Percentiles rank a stretch among this genome's conserved stretches.
These are phyloP conservation scores for Palythoa heliodiscus DNA, from an alignment of 92 coral and sea anemone species.

Conservation along the genomic window DNA sequence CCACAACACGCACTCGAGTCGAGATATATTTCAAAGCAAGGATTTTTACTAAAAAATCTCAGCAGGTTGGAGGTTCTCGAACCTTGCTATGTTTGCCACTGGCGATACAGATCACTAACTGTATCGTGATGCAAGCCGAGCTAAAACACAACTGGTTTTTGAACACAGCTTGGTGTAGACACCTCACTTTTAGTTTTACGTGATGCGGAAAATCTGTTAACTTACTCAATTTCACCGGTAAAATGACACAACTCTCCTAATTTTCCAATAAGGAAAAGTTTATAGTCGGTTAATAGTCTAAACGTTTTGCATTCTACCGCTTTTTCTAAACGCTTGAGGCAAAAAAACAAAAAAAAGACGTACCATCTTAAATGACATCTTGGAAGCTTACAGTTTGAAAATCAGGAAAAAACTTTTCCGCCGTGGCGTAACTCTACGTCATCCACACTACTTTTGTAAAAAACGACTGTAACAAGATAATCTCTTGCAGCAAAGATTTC, in stretches of 20 bases:
- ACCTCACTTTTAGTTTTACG: background rate
- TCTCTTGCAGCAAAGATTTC: background rate
- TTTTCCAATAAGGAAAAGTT: slow-evolving; percentile 1
- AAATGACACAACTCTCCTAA: background rate
- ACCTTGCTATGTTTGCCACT: background rate
- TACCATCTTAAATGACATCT: slow-evolving; percentile 46
- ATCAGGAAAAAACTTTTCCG: background rate
- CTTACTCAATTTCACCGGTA: background rate
- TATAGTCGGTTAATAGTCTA: background rate
- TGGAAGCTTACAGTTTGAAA: slow-evolving; percentile 14
- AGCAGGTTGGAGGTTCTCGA: background rate
- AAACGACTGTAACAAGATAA: background rate
- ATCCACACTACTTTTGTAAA: background rate
- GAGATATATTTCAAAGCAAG: background rate
- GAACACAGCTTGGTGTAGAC: background rate
- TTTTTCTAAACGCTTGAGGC: background rate
- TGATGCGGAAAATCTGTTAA: background rate
- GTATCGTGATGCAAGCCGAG: background rate
- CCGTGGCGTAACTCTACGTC: background rate
- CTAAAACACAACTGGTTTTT: background rate
- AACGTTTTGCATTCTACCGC: background rate
- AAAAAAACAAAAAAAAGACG: background rate
- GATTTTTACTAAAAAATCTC: background rate
- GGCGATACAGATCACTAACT: background rate
- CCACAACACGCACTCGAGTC: background rate